A percentile compares a stretch with the other conserved stretches of the same genome.
Conservation (phyloP, 2,888 invertebrate genomes). For the Scaptomyza parva region DNA sequence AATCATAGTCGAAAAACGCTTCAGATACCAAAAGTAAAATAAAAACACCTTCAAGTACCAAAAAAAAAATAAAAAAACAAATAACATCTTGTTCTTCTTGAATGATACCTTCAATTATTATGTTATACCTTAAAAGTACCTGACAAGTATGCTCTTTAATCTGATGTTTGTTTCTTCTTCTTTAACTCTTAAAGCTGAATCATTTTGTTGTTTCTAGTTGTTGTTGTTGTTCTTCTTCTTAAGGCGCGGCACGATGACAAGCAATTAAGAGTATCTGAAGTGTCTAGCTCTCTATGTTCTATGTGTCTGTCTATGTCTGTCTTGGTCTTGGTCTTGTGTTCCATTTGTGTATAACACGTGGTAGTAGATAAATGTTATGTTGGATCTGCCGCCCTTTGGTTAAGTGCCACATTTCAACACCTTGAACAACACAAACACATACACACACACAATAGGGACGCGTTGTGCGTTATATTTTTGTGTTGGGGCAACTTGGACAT, state of each 20-base stretch:
- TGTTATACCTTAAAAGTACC: conserved; percentile 3
- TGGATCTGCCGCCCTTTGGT: conserved; percentile 21
- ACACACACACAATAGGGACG: conserved; percentile 46
- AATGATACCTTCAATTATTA: conserved; percentile 19
- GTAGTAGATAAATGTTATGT: conserved; percentile 28
- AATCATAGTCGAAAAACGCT: background rate
- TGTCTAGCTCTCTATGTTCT: conserved; percentile 4
- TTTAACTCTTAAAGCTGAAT: conserved; percentile 12
- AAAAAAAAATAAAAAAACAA: background rate
- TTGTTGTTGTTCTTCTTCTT: conserved; percentile 4
- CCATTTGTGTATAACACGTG: conserved; percentile 16
- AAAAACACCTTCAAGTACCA: background rate
- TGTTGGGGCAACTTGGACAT: conserved; percentile 29
- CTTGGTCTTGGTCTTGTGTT: background rate
- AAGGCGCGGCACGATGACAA: conserved; percentile 24
- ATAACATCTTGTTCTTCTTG: background rate
- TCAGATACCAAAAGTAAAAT: background rate
- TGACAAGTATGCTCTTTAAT: background rate
- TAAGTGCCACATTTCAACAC: conserved; percentile 54
- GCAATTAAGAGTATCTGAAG: conserved; percentile 31
- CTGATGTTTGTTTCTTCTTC: background rate
- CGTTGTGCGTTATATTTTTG: conserved; percentile 33
- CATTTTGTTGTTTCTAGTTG: conserved; percentile 13
- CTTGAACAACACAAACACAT: too few relatives aligned
- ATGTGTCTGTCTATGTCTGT: background rate